Base-by-base conservation (phyloP, 1,140 invertebrate genomes). In the Drosophila pseudoobscura region DNA sequence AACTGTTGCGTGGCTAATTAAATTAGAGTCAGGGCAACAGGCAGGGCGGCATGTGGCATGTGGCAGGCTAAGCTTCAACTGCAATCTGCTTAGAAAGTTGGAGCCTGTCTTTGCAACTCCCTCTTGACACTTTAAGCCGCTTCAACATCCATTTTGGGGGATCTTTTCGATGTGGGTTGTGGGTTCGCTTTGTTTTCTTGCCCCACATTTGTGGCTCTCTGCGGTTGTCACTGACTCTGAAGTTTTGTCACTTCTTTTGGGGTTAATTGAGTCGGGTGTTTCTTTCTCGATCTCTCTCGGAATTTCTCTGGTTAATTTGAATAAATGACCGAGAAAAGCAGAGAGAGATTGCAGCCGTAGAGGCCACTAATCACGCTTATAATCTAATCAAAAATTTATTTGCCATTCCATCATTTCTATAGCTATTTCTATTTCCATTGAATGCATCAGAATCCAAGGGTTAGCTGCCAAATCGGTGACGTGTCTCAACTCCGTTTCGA, bases 1-100 rank as follows among this genome's bases (percentile, higher is more conserved):
- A 84, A 75, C 75, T 66, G 71, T 76, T 80, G 82, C 78, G 62
- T 71, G 51, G 55, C 83, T 85, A 85, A 85, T 85, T 85, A 78
- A 85, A 85, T 85, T 85, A 78, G 82, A 77, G 65, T 46, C 73
- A 76, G 66, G 35, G 62, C 31, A 24, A 39, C 54, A 35, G 24
- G 31, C 53, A 45, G 22, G 13, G 26, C 20, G 7, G 29, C 29
- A 29, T 31, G 31, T 9, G 51, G 63, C 63, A 68, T 39, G 35
- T 11, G 35, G 35, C 35, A 52, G 66, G 63, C 66, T 57, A 57
- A 78, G 74, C 56, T 53, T 52, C 68, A 75, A 59, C 24, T 54
- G 9, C 54, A 50, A 45, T 54, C 51, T 53, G 62, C 74, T 46
- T 78, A 70, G 83, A 85, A 85, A 85, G 82, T 82, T 54, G 41